Conservation (phyloP, 2,113 vertebrate genomes). For the Fulmarus glacialis region DNA sequence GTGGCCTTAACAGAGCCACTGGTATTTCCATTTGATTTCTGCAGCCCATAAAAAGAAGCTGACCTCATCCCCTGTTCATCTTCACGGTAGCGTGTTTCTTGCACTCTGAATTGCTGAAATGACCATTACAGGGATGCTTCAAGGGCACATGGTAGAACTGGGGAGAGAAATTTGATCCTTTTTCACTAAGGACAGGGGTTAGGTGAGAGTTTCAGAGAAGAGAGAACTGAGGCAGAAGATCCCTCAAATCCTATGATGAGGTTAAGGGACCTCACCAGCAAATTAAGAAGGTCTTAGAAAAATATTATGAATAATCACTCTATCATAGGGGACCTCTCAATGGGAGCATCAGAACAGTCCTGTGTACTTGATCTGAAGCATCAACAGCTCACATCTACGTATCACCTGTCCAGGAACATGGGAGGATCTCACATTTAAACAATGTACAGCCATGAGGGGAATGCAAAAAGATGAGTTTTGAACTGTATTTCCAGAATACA, state of each 20-base stretch:
- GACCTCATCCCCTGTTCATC: not conserved
- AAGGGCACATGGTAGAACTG: not conserved
- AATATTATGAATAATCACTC: not conserved
- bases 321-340: not conserved
- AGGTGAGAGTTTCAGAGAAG: not conserved
- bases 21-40: not conserved
- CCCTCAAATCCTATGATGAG: not conserved
- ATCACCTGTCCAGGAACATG: not conserved
- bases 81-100: not conserved
- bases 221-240: not conserved
- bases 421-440: not conserved
- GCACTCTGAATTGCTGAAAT: not conserved
- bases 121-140: not conserved
- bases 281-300: not conserved
- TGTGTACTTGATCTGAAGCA: not conserved
- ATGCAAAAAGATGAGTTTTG: not conserved
- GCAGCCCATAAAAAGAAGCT: not conserved
- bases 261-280: not conserved
- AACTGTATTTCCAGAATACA: not conserved
- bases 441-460: not conserved
- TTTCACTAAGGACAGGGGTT: not conserved
- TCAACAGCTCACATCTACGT: accelerated
- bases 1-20: not conserved
- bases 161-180: not conserved
- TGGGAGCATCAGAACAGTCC: not conserved